Percentiles rank a stretch among this genome's conserved stretches.
These are phyloP conservation scores for Tetragnatha montana DNA, from an alignment of 2,888 invertebrate genomes.

Conservation along the genomic window DNA sequence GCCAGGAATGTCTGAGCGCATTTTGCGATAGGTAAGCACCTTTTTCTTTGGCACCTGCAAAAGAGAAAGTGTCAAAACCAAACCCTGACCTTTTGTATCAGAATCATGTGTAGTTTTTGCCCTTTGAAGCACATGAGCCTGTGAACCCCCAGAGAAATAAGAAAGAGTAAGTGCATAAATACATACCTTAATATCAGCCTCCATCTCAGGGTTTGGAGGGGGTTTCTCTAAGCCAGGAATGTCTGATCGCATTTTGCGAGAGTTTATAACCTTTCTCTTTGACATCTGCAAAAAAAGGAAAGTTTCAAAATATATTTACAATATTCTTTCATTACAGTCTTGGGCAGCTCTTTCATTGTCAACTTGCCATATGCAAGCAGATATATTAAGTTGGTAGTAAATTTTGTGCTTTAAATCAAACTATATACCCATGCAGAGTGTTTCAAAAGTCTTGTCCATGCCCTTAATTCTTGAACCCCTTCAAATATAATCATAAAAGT, in stretches of 20 bases:
- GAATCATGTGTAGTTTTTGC: background rate
- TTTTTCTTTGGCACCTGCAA: conserved; percentile 56
- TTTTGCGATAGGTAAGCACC: conserved; percentile 32
- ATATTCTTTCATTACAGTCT: no score
- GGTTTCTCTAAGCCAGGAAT: conserved; percentile 61
- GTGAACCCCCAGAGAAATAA: no score
- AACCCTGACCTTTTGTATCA: background rate
- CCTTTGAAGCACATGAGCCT: background rate
- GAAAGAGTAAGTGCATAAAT: no score
- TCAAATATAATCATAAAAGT: no score
- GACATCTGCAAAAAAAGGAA: conserved; percentile 44
- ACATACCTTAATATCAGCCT: conserved; percentile 41
- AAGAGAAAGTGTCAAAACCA: background rate
- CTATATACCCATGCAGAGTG: no score
- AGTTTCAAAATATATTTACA: no score
- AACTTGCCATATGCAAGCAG: no score
- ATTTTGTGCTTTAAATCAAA: no score
- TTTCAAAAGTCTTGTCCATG: no score
- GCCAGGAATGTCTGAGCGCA: conserved; percentile 60
- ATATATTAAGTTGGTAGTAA: no score
- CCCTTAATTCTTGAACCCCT: no score
- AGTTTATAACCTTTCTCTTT: conserved; percentile 32
- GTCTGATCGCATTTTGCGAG: conserved; percentile 54
- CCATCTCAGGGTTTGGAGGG: conserved; percentile 48
- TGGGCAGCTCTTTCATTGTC: no score